Base-by-base conservation (phyloP, 2,797 vertebrate genomes). In the Anabas testudineus region DNA sequence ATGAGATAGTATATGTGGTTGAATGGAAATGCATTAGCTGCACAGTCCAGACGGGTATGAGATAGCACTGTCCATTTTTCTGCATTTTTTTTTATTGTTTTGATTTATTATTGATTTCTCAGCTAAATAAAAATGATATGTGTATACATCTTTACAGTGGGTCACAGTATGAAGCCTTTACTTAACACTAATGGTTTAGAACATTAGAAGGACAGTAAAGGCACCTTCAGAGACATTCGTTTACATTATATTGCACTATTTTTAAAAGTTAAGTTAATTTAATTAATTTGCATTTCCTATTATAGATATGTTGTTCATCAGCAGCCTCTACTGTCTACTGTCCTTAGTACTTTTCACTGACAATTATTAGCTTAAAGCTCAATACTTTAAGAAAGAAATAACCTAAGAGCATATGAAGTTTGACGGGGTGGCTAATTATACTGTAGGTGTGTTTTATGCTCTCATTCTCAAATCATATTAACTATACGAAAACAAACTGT, bases 1-100 rank as follows among this genome's bases (percentile, higher is more conserved):
- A 83, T 85, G 61, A 83, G 49, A 80, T 67, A 58, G 10, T 30
- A 64, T 59, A 69, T 36, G 71, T 55, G 84, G 42, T 74, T 78
- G 74, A 71, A 86, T 76, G 79, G 67, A 81, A 74, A 71, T 51
- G 70, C 52, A 74, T 21, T 70, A 53, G 30, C 61, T 62, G 53
- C 46, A 67, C 32, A 26, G 32, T 55, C 3, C 55, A 58, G 26
- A 42, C 28, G 8, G 24, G 56, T 10, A 32, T 41, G 32, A 67
- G 26, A 67, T 49, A 67, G 55, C 18, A 6, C 7, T 30, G 18
- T 21, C 7, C 3, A 3, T 47, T 39, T 72, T 51, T 28, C 55
- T 58, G 43, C 21, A 32, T 57, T 24, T 24, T 24, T 24, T 41
- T 60, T 81, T 42, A 46, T 71, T 54, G 28, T 54, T 43, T 54